A percentile compares a stretch with the other conserved stretches of the same genome.
Conservation (phyloP, 2,113 vertebrate genomes). For the Dendropsophus ebraccatus region DNA sequence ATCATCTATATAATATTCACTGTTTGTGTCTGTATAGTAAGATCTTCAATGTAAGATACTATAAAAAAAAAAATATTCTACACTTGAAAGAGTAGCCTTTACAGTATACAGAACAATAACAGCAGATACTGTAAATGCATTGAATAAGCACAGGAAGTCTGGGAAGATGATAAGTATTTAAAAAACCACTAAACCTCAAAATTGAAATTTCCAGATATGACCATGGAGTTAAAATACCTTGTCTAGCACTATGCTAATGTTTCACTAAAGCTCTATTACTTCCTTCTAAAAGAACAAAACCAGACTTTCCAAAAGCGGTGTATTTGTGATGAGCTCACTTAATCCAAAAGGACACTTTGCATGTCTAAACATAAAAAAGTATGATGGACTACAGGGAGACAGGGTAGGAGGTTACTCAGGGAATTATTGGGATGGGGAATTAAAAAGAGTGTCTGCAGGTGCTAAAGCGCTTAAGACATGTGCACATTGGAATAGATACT, state of each 20-base stretch:
- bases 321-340: neutral
- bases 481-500: too few relatives aligned
- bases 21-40: neutral
- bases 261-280: neutral
- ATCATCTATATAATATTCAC: neutral
- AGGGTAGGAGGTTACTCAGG: too few relatives aligned
- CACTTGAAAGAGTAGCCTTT: neutral
- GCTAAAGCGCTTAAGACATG: too few relatives aligned
- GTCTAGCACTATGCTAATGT: neutral
- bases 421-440: too few relatives aligned
- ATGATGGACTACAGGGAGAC: too few relatives aligned
- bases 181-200: constrained; percentile 22
- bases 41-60: neutral
- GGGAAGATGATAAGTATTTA: neutral
- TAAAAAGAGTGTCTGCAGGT: too few relatives aligned
- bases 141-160: neutral
- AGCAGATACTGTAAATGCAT: constrained; percentile 22
- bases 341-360: neutral
- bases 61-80: neutral
- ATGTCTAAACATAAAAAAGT: neutral
- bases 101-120: constrained; percentile 7
- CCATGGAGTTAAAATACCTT: neutral
- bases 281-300: neutral
- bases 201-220: constrained; percentile 14
- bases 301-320: neutral